These are phyloP conservation scores for Choristoneura fumiferana DNA, from an alignment of 1,140 invertebrate genomes.

Conservation along the genomic window DNA sequence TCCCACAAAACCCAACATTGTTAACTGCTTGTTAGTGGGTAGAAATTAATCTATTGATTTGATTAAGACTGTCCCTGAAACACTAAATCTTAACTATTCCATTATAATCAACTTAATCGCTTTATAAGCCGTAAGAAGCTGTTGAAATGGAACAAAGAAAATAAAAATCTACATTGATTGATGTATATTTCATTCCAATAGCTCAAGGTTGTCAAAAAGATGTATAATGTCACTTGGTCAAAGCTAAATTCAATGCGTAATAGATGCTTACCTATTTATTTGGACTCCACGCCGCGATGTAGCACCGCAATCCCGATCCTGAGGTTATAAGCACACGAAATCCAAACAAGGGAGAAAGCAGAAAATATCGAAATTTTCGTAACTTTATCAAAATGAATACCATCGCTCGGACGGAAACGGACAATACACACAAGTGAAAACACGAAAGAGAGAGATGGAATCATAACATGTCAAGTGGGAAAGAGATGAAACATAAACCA, in stretches of 20 bases:
- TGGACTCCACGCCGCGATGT: slow-evolving; percentile 23
- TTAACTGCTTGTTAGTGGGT: too few species aligned
- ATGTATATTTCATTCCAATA: slow-evolving; percentile 33
- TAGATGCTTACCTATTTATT: slow-evolving; percentile 53
- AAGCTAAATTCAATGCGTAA: slow-evolving; percentile 54
- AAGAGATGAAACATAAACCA: slow-evolving; percentile 18
- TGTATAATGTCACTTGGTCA: slow-evolving; percentile 50
- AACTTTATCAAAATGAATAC: slow-evolving; percentile 52
- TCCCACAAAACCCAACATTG: too few species aligned
- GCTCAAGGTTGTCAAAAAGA: slow-evolving; percentile 65
- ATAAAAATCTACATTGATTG: slow-evolving; percentile 15
- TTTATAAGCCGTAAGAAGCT: neutral
- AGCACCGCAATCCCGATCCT: slow-evolving; percentile 37
- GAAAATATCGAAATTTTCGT: slow-evolving; percentile 50
- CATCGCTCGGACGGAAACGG: slow-evolving; percentile 45
- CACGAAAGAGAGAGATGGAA: slow-evolving; percentile 24
- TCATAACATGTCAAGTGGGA: neutral
- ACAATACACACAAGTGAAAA: slow-evolving; percentile 46
- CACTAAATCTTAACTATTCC: too few species aligned
- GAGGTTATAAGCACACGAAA: slow-evolving; percentile 31
- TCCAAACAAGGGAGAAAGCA: slow-evolving; percentile 42
- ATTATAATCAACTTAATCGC: neutral
- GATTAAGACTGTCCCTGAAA: too few species aligned
- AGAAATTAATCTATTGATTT: too few species aligned
- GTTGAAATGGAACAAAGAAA: slow-evolving; percentile 28